Evolutionary conservation across 1,140 invertebrate species (phyloP), one percentile per base, ranked within the genome.

Genomic region (Drosophila burlai): DNA sequence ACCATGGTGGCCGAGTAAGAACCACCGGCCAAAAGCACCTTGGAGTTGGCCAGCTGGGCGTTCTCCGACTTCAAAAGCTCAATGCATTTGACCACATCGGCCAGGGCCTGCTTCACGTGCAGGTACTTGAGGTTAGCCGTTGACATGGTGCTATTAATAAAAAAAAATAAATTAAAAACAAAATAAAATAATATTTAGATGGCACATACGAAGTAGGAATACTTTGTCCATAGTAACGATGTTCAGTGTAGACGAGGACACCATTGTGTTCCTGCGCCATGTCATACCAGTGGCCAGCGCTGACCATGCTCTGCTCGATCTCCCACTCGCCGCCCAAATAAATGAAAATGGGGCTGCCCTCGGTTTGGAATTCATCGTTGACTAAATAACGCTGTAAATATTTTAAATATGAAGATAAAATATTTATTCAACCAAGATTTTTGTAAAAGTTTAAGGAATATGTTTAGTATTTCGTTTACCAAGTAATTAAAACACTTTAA

Each of bases 161-260:
- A 21, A 13, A 34, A 26, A 10, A 10, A 43, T 55, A 21, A 8
- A 31, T 16, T 9, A n/a, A 18, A 5, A 3, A 7, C 2, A 13
- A 24, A 7, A 15, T 13, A 7, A 8, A 5, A 13, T 4, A 21
- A 15, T 0, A 21, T 7, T 7, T 15, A 7, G 0, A 26, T 16
- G 7, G 2, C 93, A 80, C 54, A 67, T 4, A 73, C 69, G 54
- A 11, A n/a, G 95, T 95, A 2, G 97, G 97, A 67, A 94, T 93
- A 93, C 96, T 97, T 80, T 96, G 83, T 18, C 97, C 97, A 92
- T 97, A 98, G 92, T 95, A 98, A 71, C 97, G 94, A 93, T 98
- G 97, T 92, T 98, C 97, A 16, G 97, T 94, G 55, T 95, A 95
- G 83, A 95, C 94, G 46, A 96, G 90, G 4, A 93, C 93, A 18